Percentiles rank a stretch among this genome's conserved stretches.
These are phyloP conservation scores for Myiopsitta monachus DNA, from an alignment of 2,113 vertebrate genomes.

Conservation along the genomic window DNA sequence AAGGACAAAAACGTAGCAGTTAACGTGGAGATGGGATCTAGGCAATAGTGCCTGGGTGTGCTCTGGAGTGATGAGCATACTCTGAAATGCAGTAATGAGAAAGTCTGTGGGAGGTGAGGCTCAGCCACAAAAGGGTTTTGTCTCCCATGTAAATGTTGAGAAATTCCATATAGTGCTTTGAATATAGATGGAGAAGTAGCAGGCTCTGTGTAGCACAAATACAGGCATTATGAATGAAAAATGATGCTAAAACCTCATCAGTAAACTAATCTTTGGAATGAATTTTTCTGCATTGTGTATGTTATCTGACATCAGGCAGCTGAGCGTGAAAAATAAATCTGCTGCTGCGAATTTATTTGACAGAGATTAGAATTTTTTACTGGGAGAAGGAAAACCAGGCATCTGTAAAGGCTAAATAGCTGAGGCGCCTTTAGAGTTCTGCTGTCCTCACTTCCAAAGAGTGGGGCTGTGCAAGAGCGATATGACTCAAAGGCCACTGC, in stretches of 20 bases:
- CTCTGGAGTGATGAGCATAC: not conserved
- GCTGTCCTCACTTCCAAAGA: not conserved
- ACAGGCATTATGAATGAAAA: not conserved
- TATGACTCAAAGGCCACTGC: not conserved
- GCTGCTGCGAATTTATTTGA: constrained; percentile 15
- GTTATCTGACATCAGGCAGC: constrained; percentile 44
- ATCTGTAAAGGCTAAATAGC: not conserved
- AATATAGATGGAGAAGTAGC: not conserved
- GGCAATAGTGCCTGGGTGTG: not conserved
- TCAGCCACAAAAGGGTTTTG: not conserved
- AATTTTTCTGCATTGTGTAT: constrained; percentile 11
- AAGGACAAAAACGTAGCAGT: not conserved
- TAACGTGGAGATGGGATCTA: not conserved
- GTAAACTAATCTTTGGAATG: constrained; percentile 33
- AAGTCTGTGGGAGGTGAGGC: not conserved
- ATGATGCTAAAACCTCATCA: constrained; percentile 11
- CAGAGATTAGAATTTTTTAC: constrained; percentile 10
- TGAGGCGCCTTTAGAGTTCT: not conserved
- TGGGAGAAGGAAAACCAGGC: not conserved
- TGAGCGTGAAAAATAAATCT: constrained; percentile 25
- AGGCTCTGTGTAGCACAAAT: not conserved
- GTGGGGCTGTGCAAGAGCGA: not conserved
- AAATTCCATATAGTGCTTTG: not conserved
- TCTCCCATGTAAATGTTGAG: not conserved
- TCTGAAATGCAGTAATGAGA: not conserved